Evolutionary conservation across 2,888 invertebrate genomes (phyloP).

Genomic region (Allygus modestus): DNA sequence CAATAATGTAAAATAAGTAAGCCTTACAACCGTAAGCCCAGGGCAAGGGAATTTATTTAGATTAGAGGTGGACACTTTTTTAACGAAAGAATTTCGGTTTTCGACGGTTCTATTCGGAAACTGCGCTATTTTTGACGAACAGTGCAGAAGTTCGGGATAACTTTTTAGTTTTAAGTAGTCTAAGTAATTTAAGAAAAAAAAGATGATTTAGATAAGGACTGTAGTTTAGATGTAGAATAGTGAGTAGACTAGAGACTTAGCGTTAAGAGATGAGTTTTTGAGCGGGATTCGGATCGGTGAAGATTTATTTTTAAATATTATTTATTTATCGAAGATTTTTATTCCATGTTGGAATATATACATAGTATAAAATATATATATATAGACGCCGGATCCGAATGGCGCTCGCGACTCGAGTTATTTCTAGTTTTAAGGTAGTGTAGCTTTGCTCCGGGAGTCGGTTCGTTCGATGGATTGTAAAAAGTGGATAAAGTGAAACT

Average conservation of each 20-base stretch:
- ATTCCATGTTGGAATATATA: constrained; percentile 61
- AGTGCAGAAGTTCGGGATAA: constrained; percentile 47
- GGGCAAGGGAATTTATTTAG: constrained; percentile 35
- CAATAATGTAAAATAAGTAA: constrained; percentile 59
- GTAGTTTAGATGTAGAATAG: constrained; percentile 56
- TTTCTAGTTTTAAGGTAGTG: constrained; percentile 61
- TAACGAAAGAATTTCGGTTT: constrained; percentile 36
- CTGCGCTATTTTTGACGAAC: constrained; percentile 55
- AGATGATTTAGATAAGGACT: constrained; percentile 44
- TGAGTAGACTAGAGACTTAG: constrained; percentile 40
- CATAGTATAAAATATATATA: constrained; percentile 47
- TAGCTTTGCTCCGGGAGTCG: constrained; percentile 58
- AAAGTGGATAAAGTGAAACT: constrained; percentile 61
- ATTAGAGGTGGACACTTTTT: constrained; percentile 45
- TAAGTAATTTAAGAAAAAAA: constrained; percentile 49
- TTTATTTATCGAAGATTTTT: constrained; percentile 61
- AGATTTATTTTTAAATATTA: constrained; percentile 59
- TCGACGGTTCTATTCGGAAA: constrained; percentile 46
- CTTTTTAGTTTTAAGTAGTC: constrained; percentile 55
- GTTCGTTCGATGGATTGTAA: constrained; percentile 59
- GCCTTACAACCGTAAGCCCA: constrained; percentile 49
- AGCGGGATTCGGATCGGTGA: constrained; percentile 48
- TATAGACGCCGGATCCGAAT: constrained; percentile 48
- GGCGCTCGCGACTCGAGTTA: constrained; percentile 57
- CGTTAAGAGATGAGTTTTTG: constrained; percentile 38